Evolutionary conservation across 1,140 invertebrate species (phyloP).

Genomic region (Lepidurus apus): DNA sequence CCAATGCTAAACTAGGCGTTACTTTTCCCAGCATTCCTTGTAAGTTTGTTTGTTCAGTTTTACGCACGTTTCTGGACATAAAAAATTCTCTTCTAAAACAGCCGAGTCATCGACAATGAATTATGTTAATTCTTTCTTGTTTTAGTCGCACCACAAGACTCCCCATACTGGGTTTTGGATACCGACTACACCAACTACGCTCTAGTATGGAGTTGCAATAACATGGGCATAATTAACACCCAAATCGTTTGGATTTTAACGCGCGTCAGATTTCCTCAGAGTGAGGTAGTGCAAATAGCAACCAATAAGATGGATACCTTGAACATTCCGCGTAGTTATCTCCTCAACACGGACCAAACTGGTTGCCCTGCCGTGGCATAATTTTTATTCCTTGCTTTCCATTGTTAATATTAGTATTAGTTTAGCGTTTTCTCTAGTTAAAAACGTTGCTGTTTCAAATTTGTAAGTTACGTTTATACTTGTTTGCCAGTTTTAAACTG

Average conservation of each 20-base stretch:
- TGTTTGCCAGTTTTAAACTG: no score
- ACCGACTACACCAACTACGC: conserved; percentile 71
- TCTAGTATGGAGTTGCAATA: conserved; percentile 69
- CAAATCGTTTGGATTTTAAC: conserved; percentile 39
- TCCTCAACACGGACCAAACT: background rate
- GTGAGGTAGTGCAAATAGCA: background rate
- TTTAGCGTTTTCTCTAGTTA: background rate
- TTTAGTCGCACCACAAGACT: conserved; percentile 43
- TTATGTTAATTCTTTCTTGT: background rate
- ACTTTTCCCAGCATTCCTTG: conserved; percentile 28
- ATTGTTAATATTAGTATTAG: background rate
- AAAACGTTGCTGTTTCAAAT: background rate
- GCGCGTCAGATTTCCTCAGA: background rate
- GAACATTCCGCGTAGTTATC: background rate
- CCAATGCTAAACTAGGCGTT: conserved; percentile 23
- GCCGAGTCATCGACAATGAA: background rate
- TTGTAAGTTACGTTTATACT: background rate
- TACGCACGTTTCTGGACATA: background rate
- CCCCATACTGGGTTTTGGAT: conserved; percentile 69
- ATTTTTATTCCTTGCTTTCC: background rate
- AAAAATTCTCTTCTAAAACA: conserved; percentile 24
- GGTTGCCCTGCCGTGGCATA: background rate
- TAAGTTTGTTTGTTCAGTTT: conserved; percentile 17
- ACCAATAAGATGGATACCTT: background rate
- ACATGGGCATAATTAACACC: conserved; percentile 58